Percentiles rank a stretch among this genome's conserved stretches.
These are phyloP conservation scores for Campaea margaritaria DNA, from an alignment of 2,888 invertebrate species.

Conservation along the genomic window DNA sequence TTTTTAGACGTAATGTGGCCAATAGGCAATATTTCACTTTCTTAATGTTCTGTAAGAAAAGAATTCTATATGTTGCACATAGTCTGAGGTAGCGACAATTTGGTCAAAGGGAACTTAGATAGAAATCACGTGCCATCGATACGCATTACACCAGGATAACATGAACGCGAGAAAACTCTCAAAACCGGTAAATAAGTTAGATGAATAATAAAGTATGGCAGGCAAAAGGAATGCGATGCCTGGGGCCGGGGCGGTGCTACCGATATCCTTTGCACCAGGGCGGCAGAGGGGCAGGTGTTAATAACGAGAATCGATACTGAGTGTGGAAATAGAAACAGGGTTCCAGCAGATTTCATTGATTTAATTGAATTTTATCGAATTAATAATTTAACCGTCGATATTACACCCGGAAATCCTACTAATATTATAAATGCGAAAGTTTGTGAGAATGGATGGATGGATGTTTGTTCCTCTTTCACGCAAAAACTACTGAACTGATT, in stretches of 20 bases:
- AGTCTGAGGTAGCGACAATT: too few relatives aligned
- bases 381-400: too few relatives aligned
- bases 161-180: slow-evolving; percentile 11
- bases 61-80: background rate
- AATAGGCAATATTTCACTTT: slow-evolving; percentile 74
- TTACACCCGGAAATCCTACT: too few relatives aligned
- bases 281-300: slow-evolving; percentile 31
- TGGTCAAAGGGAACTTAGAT: background rate
- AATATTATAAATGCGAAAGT: too few relatives aligned
- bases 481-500: too few relatives aligned
- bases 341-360: too few relatives aligned
- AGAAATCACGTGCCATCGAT: background rate
- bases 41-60: slow-evolving; percentile 7
- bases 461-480: too few relatives aligned
- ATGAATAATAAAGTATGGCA: background rate
- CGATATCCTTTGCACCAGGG: slow-evolving; percentile 48
- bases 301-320: slow-evolving; percentile 12
- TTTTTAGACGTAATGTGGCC: slow-evolving; percentile 68
- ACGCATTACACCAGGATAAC: slow-evolving; percentile 2
- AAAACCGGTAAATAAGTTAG: too few relatives aligned
- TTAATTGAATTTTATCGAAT: too few relatives aligned
- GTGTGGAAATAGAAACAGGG: background rate
- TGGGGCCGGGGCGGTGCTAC: slow-evolving; percentile 39
- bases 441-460: too few relatives aligned
- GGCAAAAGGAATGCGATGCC: slow-evolving; percentile 1